These are phyloP conservation scores for Hypsopygia costalis DNA, from an alignment of 2,888 invertebrate genomes.

Conservation along the genomic window DNA sequence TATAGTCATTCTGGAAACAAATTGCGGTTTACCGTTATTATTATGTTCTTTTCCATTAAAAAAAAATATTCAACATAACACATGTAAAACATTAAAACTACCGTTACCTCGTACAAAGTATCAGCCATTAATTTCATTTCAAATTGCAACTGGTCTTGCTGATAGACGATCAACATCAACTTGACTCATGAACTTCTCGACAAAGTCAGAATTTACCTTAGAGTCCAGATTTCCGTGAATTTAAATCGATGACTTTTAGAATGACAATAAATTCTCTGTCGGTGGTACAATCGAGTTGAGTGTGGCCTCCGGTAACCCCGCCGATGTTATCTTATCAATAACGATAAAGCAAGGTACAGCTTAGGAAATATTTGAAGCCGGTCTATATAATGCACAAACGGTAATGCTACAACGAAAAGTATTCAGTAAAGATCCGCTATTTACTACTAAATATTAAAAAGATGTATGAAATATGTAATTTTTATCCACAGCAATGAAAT, in stretches of 20 bases:
- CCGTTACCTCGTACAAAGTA: background rate
- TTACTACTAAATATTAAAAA: too few species aligned
- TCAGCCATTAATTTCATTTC: background rate
- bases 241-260: conserved; percentile 3
- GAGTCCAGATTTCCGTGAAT: background rate
- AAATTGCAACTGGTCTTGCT: background rate
- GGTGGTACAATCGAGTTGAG: conserved; percentile 10
- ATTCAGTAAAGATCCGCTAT: background rate
- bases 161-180: background rate
- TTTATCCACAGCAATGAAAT: too few species aligned
- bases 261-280: conserved; percentile 8
- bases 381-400: conserved; percentile 3
- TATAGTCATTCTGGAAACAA: too few species aligned
- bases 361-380: conserved; percentile 26
- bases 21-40: too few species aligned
- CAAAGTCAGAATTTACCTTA: background rate
- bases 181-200: background rate
- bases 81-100: background rate
- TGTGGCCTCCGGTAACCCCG: conserved; percentile 34
- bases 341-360: conserved; percentile 34
- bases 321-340: conserved; percentile 44
- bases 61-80: background rate
- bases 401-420: background rate
- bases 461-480: too few species aligned
- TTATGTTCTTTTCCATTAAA: background rate